Conservation (phyloP, 2,888 invertebrate genomes). For the Dryadula phaetusa region DNA sequence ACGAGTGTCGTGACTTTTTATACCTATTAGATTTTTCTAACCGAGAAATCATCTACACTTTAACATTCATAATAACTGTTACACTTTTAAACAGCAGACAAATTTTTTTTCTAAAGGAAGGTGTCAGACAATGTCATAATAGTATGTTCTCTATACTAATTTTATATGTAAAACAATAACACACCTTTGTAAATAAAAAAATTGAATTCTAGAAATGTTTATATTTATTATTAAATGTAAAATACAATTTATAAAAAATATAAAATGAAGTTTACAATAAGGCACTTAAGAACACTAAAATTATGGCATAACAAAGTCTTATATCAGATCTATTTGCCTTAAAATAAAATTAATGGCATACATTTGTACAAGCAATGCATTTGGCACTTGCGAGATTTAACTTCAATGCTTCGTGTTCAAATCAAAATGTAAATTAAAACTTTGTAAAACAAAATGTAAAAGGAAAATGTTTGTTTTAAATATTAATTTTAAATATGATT, state of each 20-base stretch:
- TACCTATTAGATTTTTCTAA: too few relatives aligned
- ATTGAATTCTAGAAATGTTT: not conserved
- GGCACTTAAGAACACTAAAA: not conserved
- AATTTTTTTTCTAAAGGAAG: too few relatives aligned
- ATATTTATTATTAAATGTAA: constrained; percentile 18
- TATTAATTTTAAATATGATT: too few relatives aligned
- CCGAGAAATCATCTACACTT: too few relatives aligned
- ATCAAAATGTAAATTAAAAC: constrained; percentile 15
- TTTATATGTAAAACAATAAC: too few relatives aligned
- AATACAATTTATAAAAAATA: constrained; percentile 10
- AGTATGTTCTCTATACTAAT: too few relatives aligned
- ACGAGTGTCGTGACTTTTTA: too few relatives aligned
- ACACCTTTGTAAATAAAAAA: too few relatives aligned
- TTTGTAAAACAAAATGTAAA: not conserved
- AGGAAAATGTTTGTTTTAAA: too few relatives aligned
- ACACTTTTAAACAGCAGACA: too few relatives aligned
- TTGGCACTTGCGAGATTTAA: constrained; percentile 70
- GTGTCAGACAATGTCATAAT: too few relatives aligned
- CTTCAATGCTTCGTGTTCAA: constrained; percentile 4
- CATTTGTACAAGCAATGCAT: constrained; percentile 68
- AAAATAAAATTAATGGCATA: constrained; percentile 59
- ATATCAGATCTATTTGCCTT: constrained; percentile 38
- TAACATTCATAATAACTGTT: too few relatives aligned
- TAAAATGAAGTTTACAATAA: not conserved
- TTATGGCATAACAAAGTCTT: constrained; percentile 16